A percentile compares a stretch with the other conserved stretches of the same genome.
These are phyloP conservation scores for Typhlichthys eigenmanni DNA, from an alignment of 2,797 vertebrate genomes.

Conservation along the genomic window DNA sequence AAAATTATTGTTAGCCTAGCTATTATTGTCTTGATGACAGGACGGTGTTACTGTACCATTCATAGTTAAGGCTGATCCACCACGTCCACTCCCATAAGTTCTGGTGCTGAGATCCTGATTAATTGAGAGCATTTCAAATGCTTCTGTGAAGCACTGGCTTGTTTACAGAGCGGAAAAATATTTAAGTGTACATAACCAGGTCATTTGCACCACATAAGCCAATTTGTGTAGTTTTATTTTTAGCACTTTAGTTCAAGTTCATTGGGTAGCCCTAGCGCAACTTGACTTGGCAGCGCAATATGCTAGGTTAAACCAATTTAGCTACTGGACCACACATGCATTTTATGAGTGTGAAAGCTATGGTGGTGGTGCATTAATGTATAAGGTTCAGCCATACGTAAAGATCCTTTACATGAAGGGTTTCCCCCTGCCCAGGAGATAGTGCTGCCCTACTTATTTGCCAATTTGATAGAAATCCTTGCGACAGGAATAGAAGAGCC, in stretches of 20 bases:
- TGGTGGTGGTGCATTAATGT: conserved; percentile 8
- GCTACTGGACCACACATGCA: not conserved
- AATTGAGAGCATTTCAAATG: too few species aligned
- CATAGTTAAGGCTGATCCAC: too few species aligned
- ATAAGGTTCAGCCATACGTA: conserved; percentile 30
- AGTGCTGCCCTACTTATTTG: conserved; percentile 70
- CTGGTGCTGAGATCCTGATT: too few species aligned
- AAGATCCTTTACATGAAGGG: conserved; percentile 27
- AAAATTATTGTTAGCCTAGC: too few species aligned
- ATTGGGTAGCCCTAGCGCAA: not conserved
- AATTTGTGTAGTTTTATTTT: not conserved
- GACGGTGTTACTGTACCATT: too few species aligned
- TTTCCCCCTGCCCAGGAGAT: conserved; percentile 45
- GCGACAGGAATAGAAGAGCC: conserved; percentile 55
- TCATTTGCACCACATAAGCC: too few species aligned
- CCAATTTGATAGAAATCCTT: conserved; percentile 73
- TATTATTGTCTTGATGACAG: too few species aligned
- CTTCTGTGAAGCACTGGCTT: too few species aligned
- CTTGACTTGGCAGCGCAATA: not conserved
- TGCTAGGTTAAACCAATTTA: not conserved
- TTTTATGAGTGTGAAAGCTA: conserved; percentile 1
- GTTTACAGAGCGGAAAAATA: too few species aligned
- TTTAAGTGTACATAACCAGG: too few species aligned
- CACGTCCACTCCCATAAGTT: too few species aligned
- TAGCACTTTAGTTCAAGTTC: not conserved